phyloP scores from a whole-genome alignment of 1,140 invertebrate species.

The Cheumatopsyche charites region DNA sequence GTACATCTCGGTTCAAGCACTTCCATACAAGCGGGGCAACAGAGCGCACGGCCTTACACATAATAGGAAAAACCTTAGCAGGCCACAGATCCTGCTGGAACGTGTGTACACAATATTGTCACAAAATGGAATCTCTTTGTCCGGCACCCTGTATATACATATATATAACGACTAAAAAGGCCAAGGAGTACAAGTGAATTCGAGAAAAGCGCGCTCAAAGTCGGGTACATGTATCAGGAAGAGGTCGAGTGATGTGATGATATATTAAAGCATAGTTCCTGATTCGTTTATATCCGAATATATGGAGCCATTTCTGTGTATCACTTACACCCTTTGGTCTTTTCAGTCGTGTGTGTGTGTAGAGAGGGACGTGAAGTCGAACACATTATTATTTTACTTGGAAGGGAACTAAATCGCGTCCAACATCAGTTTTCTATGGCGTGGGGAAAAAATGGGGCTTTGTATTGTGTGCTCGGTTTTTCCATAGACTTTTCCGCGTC shows the following conservation, averaged over 20 bases:
- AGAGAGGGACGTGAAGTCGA: background rate
- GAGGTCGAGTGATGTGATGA: no score
- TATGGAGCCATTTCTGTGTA: no score
- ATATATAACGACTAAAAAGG: no score
- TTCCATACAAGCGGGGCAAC: conserved; percentile 20
- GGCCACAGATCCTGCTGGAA: conserved; percentile 43
- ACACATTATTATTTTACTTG: conserved; percentile 31
- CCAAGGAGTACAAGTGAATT: no score
- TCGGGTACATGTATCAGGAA: no score
- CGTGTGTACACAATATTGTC: conserved; percentile 49
- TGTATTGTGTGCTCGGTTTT: no score
- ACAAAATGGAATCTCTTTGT: conserved; percentile 50
- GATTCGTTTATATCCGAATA: background rate
- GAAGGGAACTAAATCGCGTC: background rate
- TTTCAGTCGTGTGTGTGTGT: background rate
- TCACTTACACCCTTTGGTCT: background rate
- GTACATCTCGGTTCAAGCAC: conserved; percentile 18
- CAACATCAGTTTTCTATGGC: no score
- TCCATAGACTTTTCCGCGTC: no score
- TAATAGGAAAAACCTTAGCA: conserved; percentile 45
- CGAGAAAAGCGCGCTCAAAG: no score
- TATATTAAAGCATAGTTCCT: background rate
- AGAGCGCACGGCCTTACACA: conserved; percentile 41
- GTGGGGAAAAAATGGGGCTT: no score
- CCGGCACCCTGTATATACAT: conserved; percentile 30